These are phyloP conservation scores for Parnassius smintheus DNA, from an alignment of 2,888 invertebrate genomes.

Conservation along the genomic window DNA sequence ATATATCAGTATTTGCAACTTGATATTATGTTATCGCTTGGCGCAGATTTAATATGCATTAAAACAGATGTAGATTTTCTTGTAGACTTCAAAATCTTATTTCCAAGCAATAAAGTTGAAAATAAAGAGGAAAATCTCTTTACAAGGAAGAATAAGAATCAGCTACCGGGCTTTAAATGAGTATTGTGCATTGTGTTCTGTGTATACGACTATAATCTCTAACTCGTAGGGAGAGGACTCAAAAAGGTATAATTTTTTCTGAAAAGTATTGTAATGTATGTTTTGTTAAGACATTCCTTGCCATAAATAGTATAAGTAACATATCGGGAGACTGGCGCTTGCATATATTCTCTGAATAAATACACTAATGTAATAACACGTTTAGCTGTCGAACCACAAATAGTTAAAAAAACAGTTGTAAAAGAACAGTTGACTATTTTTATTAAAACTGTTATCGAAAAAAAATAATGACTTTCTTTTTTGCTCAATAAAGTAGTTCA, in stretches of 20 bases:
- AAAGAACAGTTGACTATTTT: too few species aligned
- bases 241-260: constrained; percentile 37
- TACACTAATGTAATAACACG: constrained; percentile 14
- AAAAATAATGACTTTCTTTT: too few species aligned
- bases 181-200: constrained; percentile 11
- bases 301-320: constrained; percentile 68
- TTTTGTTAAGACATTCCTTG: constrained; percentile 72
- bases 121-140: background rate
- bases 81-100: background rate
- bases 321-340: constrained; percentile 52
- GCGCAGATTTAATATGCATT: constrained; percentile 17
- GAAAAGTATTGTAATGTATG: constrained; percentile 48
- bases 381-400: constrained; percentile 21
- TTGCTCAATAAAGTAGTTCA: too few species aligned
- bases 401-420: constrained; percentile 9
- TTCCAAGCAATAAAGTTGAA: constrained; percentile 8
- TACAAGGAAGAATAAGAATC: constrained; percentile 21
- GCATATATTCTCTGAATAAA: constrained; percentile 11
- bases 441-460: too few species aligned
- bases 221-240: constrained; percentile 34
- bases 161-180: constrained; percentile 24
- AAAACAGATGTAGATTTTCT: background rate
- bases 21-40: constrained; percentile 18
- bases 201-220: constrained; percentile 25
- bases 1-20: constrained; percentile 17